phyloP scores from a whole-genome alignment of 2,888 invertebrate species.

The Drosophila quinaria region DNA sequence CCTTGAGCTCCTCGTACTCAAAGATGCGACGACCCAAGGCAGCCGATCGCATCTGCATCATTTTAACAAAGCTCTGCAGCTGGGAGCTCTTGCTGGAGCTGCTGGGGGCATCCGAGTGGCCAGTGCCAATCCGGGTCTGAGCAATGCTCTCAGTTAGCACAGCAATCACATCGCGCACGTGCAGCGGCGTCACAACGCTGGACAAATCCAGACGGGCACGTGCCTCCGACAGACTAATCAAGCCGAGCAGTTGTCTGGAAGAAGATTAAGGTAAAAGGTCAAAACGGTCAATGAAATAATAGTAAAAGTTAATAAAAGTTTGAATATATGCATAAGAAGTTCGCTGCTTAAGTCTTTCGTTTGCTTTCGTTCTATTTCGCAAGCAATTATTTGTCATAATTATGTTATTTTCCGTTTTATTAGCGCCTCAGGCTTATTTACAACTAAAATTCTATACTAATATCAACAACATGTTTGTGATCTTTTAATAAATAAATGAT shows the following conservation, averaged over 20 bases:
- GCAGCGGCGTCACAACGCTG: slow-evolving; percentile 91
- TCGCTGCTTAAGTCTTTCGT: slow-evolving; percentile 43
- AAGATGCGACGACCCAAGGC: slow-evolving; percentile 90
- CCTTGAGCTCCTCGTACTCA: slow-evolving; percentile 91
- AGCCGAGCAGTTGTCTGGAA: slow-evolving; percentile 93
- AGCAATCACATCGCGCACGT: slow-evolving; percentile 95
- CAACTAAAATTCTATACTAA: not conserved
- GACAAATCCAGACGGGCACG: slow-evolving; percentile 95
- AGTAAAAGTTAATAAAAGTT: not conserved
- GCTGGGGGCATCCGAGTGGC: not conserved
- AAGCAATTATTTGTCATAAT: slow-evolving; percentile 3
- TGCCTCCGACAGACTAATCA: slow-evolving; percentile 94
- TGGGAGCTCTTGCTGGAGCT: slow-evolving; percentile 85
- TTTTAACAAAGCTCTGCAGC: slow-evolving; percentile 90
- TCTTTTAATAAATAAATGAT: not conserved
- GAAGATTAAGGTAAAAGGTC: not conserved
- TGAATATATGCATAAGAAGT: slow-evolving; percentile 19
- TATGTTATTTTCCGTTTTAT: not conserved
- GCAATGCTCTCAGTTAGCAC: slow-evolving; percentile 92
- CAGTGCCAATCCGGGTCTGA: slow-evolving; percentile 90
- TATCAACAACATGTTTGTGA: not conserved
- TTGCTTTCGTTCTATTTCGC: not conserved
- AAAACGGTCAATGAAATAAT: not conserved
- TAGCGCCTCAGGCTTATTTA: not conserved
- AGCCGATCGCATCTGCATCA: slow-evolving; percentile 89